Percentiles rank a stretch among this genome's conserved stretches.
Evolutionary conservation across 2,113 vertebrate species (phyloP).

Genomic region (Nibea albiflora): DNA sequence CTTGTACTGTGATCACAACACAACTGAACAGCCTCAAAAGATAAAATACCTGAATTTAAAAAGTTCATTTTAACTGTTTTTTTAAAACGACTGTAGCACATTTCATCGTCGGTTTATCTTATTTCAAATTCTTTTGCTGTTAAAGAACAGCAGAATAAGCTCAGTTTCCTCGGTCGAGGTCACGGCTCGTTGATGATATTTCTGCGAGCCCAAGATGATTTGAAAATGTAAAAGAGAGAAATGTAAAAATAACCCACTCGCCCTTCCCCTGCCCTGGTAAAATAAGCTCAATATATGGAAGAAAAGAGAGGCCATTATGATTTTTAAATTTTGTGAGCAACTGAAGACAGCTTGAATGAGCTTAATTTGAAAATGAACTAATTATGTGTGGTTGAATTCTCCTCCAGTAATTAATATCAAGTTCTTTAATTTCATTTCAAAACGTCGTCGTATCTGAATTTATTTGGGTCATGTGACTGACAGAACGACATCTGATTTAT

Average conservation of each 20-base stretch:
- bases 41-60: conserved; percentile 17
- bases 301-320: conserved; percentile 12
- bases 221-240: conserved; percentile 5
- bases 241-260: not conserved
- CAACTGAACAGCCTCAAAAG: conserved; percentile 75
- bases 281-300: conserved; percentile 50
- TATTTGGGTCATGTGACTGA: not conserved
- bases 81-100: conserved; percentile 17
- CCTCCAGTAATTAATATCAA: no score
- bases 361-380: not conserved
- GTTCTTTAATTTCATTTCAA: not conserved
- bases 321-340: not conserved
- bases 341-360: not conserved
- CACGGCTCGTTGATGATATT: not conserved
- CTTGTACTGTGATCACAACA: conserved; percentile 77
- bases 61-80: conserved; percentile 35
- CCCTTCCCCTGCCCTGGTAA: not conserved
- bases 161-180: conserved; percentile 8
- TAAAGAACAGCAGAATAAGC: conserved; percentile 47
- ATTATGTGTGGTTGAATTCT: not conserved
- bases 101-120: conserved; percentile 37
- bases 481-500: not conserved
- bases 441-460: not conserved
- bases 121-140: conserved; percentile 18
- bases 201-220: conserved; percentile 21